Evolutionary conservation across 2,113 vertebrate species (phyloP), one percentile per base, ranked within the genome.

Genomic region (Anguilla rostrata): DNA sequence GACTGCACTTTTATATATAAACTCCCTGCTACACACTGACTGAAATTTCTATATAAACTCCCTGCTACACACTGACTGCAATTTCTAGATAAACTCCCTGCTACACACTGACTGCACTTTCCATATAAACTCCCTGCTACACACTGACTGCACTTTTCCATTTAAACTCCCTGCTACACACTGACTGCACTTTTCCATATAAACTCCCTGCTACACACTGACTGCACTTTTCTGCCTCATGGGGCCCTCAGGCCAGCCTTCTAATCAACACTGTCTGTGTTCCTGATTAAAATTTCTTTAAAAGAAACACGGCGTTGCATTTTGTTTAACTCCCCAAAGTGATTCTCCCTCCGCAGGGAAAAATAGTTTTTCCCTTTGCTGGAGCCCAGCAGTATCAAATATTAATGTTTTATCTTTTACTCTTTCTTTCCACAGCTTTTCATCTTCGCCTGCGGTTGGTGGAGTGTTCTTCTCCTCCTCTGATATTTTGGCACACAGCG

Each of bases 211-310:
- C 34, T 34, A 34, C 34, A 34, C 29, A 20, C 39, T 12, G 22
- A 39, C 79, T 46, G n/a, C 56, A 78, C 78, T 80, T 81, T 34
- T 53, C 12, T 82, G 85, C 82, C 39, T 78, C 57, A 8, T 40
- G 57, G 53, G 85, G 78, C 53, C 3, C n/a, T 26, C 56, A 84
- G 40, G 20, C 41, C 8, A 66, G 75, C 34, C 78, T 26, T 81
- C 15, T 81, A 84, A 87, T 87, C 78, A 81, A 56, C 49, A 53
- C 49, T 87, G 82, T 82, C 56, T 66, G 79, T 40, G 56, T 29
- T 12, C 71, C 43, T 40, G 57, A 85, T 87, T 82, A 43, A 87
- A 84, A 81, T 82, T 29, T 84, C 66, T 87, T 85, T 60, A 57
- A 82, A 82, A 78, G 40, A 66, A 75, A 87, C 60, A 87, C 84